Conservation (phyloP, 1,140 invertebrate species). For the Sminthurides bifidus region DNA sequence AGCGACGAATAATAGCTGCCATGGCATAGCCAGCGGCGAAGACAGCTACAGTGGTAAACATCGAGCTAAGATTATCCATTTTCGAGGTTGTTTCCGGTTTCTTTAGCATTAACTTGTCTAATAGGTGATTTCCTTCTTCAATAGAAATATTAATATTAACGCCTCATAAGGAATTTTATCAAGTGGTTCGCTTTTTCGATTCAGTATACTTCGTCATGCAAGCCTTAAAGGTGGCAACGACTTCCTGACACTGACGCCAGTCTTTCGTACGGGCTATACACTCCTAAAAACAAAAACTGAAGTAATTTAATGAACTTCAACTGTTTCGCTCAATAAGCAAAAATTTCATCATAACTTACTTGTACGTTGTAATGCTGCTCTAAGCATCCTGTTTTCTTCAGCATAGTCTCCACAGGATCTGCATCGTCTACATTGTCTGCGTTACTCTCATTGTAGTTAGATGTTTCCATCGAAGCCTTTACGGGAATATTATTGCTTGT, state of each 20-base stretch:
- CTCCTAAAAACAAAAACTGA: conserved; percentile 45
- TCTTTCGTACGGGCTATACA: conserved; percentile 77
- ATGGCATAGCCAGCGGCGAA: neutral
- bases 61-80: no score
- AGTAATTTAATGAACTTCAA: conserved; percentile 6
- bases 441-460: neutral
- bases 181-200: conserved; percentile 35
- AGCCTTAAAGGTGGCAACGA: conserved; percentile 59
- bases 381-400: conserved; percentile 76
- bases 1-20: neutral
- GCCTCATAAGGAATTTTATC: no score
- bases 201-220: conserved; percentile 61
- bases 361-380: conserved; percentile 75
- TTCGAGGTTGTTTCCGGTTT: no score
- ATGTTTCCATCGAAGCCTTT: neutral
- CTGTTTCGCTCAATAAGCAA: neutral
- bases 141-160: no score
- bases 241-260: conserved; percentile 78
- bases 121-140: no score
- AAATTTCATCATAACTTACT: conserved; percentile 39
- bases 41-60: neutral
- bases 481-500: neutral
- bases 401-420: conserved; percentile 69
- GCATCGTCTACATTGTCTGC: conserved; percentile 35
- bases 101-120: no score